Evolutionary conservation across 1,140 invertebrate species (phyloP).

Genomic region (Liolophura sinensis): DNA sequence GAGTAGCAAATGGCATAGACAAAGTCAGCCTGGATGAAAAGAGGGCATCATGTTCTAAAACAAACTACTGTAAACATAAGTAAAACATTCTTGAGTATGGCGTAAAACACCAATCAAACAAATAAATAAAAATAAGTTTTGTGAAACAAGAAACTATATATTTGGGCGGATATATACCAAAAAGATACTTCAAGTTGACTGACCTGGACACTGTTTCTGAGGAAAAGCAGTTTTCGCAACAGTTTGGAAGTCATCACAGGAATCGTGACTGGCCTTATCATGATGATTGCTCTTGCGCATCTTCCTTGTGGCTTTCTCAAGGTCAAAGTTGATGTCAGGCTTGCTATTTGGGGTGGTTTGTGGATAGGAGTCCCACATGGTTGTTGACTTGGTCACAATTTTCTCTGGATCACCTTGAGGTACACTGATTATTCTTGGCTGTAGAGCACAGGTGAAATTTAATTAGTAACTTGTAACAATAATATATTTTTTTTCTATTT

Average conservation of each 20-base stretch:
- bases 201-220: slow-evolving; percentile 11
- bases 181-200: slow-evolving; percentile 18
- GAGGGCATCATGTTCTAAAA: too few relatives aligned
- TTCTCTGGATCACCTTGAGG: slow-evolving; percentile 42
- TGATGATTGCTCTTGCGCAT: slow-evolving; percentile 42
- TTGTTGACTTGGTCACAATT: slow-evolving; percentile 28
- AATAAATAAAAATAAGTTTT: slow-evolving; percentile 4
- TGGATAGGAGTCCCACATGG: slow-evolving; percentile 37
- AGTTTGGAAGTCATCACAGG: slow-evolving; percentile 42
- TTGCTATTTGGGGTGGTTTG: slow-evolving; percentile 12
- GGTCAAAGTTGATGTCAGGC: slow-evolving; percentile 22
- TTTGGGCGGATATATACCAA: background rate
- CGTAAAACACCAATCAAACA: background rate
- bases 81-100: too few relatives aligned
- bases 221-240: slow-evolving; percentile 30
- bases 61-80: background rate
- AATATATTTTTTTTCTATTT: too few relatives aligned
- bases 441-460: background rate
- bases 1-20: too few relatives aligned
- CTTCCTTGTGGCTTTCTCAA: slow-evolving; percentile 25
- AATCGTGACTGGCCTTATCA: slow-evolving; percentile 35
- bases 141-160: too few relatives aligned
- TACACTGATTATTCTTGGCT: slow-evolving; percentile 46
- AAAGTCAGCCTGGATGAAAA: too few relatives aligned
- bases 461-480: background rate